phyloP scores from a whole-genome alignment of 2,888 invertebrate genomes.

The Frankliniella intonsa region DNA sequence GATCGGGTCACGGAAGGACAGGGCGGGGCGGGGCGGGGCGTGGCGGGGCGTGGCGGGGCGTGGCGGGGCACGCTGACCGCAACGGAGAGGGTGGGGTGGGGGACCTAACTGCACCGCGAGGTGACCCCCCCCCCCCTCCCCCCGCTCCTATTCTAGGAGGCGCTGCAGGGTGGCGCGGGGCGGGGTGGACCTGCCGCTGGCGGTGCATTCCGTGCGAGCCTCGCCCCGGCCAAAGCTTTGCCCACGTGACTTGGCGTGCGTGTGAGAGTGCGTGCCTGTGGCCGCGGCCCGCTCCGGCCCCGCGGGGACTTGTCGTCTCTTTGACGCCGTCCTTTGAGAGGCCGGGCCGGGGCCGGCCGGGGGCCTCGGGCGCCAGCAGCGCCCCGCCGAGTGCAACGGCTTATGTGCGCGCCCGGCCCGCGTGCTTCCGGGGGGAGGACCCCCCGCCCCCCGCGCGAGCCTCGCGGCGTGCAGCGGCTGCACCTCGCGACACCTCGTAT shows the following conservation, averaged over 20 bases:
- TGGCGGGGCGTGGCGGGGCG: neutral
- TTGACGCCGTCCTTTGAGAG: too few species aligned
- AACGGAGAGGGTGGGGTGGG: neutral
- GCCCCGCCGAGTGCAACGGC: neutral
- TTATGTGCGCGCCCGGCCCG: neutral
- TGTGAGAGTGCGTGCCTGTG: neutral
- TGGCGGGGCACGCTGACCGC: neutral
- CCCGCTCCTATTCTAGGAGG: neutral
- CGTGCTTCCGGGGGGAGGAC: too few species aligned
- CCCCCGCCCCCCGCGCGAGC: too few species aligned
- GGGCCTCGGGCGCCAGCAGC: neutral
- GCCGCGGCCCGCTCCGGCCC: neutral
- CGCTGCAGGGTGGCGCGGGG: neutral
- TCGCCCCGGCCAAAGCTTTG: neutral
- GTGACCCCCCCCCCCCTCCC: neutral
- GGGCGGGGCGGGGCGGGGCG: neutral
- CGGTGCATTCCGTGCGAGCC: neutral
- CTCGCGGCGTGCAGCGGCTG: too few species aligned
- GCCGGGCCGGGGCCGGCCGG: neutral
- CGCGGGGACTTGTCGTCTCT: too few species aligned
- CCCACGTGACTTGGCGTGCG: neutral
- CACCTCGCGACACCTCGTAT: conserved; percentile 8
- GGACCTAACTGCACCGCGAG: neutral
- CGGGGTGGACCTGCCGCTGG: neutral
- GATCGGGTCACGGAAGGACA: neutral